Percentiles rank a stretch among this genome's conserved stretches.
phyloP scores from a whole-genome alignment of 2,888 invertebrate species.

The Sisyra terminalis region DNA sequence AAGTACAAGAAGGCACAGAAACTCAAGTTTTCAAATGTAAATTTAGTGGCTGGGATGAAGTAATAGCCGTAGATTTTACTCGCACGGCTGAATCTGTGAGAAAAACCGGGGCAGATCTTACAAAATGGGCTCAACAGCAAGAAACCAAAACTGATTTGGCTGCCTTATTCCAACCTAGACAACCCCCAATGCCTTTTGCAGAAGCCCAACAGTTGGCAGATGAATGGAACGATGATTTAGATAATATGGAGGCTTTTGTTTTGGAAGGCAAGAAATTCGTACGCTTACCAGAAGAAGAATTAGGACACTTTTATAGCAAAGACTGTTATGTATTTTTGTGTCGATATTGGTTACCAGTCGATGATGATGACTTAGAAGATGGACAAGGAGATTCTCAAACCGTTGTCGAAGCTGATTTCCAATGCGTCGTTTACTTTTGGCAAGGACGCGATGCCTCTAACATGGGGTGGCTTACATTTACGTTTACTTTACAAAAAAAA shows the following conservation, averaged over 20 bases:
- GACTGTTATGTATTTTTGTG: slow-evolving; percentile 98
- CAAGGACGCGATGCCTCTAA: slow-evolving; percentile 93
- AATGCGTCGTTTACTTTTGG: slow-evolving; percentile 99
- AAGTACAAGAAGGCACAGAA: slow-evolving; percentile 85
- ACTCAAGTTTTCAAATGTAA: slow-evolving; percentile 91
- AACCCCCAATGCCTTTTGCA: slow-evolving; percentile 65
- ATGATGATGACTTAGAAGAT: slow-evolving; percentile 29
- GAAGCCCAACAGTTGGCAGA: slow-evolving; percentile 81
- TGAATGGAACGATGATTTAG: slow-evolving; percentile 97
- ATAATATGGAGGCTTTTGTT: slow-evolving; percentile 95
- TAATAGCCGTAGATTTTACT: slow-evolving; percentile 97
- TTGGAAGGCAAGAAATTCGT: slow-evolving; percentile 94
- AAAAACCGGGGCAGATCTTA: slow-evolving; percentile 89
- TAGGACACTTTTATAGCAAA: slow-evolving; percentile 76
- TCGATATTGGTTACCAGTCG: slow-evolving; percentile 70
- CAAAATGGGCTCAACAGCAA: slow-evolving; percentile 77
- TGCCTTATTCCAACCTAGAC: slow-evolving; percentile 88
- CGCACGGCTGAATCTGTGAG: slow-evolving; percentile 94
- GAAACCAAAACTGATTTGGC: slow-evolving; percentile 89
- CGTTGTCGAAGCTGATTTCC: slow-evolving; percentile 44
- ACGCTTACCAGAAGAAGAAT: slow-evolving; percentile 86
- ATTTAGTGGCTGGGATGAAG: slow-evolving; percentile 97
- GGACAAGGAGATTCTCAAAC: slow-evolving; percentile 19
- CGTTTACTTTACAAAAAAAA: slow-evolving; percentile 87
- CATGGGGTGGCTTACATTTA: slow-evolving; percentile 99